Evolutionary conservation across 1,140 invertebrate species (phyloP), one percentile per base, ranked within the genome.

Genomic region (Palaemon carinicauda): DNA sequence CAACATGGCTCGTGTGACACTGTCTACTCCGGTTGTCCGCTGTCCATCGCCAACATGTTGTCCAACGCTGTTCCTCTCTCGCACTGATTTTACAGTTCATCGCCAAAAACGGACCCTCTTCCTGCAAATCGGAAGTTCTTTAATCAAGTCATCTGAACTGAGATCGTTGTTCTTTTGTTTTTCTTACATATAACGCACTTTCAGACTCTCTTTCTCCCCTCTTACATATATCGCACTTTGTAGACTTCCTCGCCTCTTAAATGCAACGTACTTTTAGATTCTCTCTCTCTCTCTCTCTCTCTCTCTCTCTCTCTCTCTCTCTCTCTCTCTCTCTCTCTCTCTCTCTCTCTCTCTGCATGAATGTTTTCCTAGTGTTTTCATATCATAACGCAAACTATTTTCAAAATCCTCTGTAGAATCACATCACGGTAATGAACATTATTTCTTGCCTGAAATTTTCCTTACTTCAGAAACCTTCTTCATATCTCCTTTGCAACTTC

Each of bases 1-100:
- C 33, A 79, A 33, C 82, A 85, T 56, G 82, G 82, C 17, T 79
- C 74, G 74, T 85, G 82, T 24, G 15, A 12, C 14, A 9, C 74
- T 56, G n/a, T 79, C 56, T 85, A 85, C 41, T 41, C 82, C 0
- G n/a, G 53, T 5, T 85, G 82, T 33, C 82, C 82, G 3, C n/a
- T 85, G 3, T 85, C 82, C 41, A 27, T 85, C 75, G 29, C 56
- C 60, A 69, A 79, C 53, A 12, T 85, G 41, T 51, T 85, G 29
- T 60, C 82, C 50, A n/a, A 21, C 1, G 27, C 21, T 7, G 33
- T 79, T 9, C 77, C 82, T 15, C 4, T 54, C 53, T 79, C 21
- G 53, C 17, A 5, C 41, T 17, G 50, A 14, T 14, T 50, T 31
- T 77, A 77, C 31, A 71, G 5, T 53, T 52, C 52, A 10, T 19